These are phyloP conservation scores for Zoanthus sociatus DNA, from an alignment of 92 coral and sea anemone species.

Conservation along the genomic window DNA sequence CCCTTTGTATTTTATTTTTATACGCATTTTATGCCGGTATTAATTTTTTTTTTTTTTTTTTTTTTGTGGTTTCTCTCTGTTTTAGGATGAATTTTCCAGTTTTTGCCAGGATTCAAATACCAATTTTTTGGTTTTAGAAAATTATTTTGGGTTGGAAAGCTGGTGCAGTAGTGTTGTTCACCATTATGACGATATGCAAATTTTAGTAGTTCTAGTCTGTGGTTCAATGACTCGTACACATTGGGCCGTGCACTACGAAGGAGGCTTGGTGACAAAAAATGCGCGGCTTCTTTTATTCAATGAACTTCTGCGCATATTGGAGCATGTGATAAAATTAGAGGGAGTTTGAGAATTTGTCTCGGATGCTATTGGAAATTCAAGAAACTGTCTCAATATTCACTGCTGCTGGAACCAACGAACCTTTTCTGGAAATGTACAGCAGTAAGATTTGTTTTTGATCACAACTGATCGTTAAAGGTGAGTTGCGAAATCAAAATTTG, in stretches of 20 bases:
- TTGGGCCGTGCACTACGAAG: not conserved
- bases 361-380: not conserved
- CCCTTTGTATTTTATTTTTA: too few relatives aligned
- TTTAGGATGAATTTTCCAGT: too few relatives aligned
- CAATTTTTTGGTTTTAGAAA: too few relatives aligned
- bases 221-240: not conserved
- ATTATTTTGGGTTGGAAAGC: too few relatives aligned
- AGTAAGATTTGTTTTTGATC: conserved; percentile 42
- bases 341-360: not conserved
- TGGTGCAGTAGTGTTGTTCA: too few relatives aligned
- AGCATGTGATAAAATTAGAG: conserved; percentile 36
- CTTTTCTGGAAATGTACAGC: conserved; percentile 21
- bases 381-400: not conserved
- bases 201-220: too few relatives aligned
- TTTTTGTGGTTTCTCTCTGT: too few relatives aligned
- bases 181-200: too few relatives aligned
- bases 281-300: conserved; percentile 12
- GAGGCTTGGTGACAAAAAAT: conserved; percentile 7
- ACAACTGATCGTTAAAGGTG: conserved; percentile 41
- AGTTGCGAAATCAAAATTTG: conserved; percentile 13
- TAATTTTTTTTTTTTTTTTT: too few relatives aligned
- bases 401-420: conserved; percentile 17
- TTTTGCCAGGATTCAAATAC: too few relatives aligned
- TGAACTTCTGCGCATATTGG: conserved; percentile 33
- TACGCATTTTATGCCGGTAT: too few relatives aligned